These are phyloP conservation scores for Mythimna pallens DNA, from an alignment of 2,888 invertebrate genomes.

Conservation along the genomic window DNA sequence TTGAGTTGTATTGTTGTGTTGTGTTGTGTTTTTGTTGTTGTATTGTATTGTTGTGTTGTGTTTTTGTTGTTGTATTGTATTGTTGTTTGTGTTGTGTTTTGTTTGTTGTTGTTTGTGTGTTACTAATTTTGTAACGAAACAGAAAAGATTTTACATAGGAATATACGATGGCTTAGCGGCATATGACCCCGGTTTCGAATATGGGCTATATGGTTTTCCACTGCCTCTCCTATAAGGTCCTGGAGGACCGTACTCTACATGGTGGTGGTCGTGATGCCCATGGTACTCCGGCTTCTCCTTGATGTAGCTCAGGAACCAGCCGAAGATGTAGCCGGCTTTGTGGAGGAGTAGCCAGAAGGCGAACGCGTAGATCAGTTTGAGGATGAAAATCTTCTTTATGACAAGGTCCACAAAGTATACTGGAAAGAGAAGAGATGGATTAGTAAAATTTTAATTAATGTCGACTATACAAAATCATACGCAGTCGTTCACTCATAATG, in stretches of 20 bases:
- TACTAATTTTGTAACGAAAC: background rate
- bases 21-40: too few relatives aligned
- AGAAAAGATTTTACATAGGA: slow-evolving; percentile 35
- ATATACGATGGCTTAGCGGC: slow-evolving; percentile 20
- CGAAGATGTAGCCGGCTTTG: slow-evolving; percentile 87
- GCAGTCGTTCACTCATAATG: too few relatives aligned
- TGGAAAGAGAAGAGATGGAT: slow-evolving; percentile 66
- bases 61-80: too few relatives aligned
- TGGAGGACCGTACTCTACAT: slow-evolving; percentile 70
- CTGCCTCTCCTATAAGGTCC: slow-evolving; percentile 64
- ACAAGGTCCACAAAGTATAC: slow-evolving; percentile 85
- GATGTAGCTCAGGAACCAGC: slow-evolving; percentile 84
- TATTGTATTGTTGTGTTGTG: too few relatives aligned
- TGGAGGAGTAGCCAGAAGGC: slow-evolving; percentile 85
- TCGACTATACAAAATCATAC: too few relatives aligned
- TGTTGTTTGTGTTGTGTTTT: too few relatives aligned
- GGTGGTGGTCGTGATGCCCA: slow-evolving; percentile 67
- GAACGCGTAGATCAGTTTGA: slow-evolving; percentile 85
- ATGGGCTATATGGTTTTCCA: slow-evolving; percentile 55
- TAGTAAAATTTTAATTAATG: background rate
- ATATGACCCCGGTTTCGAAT: slow-evolving; percentile 50
- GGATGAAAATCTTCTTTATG: slow-evolving; percentile 85
- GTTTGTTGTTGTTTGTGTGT: too few relatives aligned
- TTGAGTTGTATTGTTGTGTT: too few relatives aligned
- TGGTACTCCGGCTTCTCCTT: slow-evolving; percentile 81